phyloP scores from a whole-genome alignment of 2,797 vertebrate species.

The Sebastes vulpes region DNA sequence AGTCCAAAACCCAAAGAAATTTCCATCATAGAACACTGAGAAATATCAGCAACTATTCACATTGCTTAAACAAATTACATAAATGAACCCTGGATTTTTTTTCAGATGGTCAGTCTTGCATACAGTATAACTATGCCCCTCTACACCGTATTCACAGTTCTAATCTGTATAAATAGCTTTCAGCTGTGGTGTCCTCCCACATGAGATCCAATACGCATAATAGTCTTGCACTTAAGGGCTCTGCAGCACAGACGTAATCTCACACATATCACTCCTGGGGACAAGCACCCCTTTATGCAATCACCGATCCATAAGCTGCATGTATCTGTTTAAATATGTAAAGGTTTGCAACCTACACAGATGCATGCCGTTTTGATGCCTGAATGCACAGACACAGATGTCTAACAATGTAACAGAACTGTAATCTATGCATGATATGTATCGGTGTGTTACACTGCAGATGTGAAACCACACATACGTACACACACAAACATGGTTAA shows the following conservation, averaged over 20 bases:
- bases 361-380: not conserved
- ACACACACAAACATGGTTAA: not conserved
- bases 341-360: not conserved
- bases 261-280: conserved; percentile 55
- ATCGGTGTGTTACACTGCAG: not conserved
- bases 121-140: not conserved
- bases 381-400: not conserved
- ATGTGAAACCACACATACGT: not conserved
- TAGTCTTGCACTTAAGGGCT: conserved; percentile 59
- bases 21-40: too few species aligned
- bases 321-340: conserved; percentile 21
- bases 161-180: conserved; percentile 69
- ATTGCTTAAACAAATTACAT: not conserved
- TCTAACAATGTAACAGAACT: not conserved
- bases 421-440: not conserved
- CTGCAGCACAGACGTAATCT: conserved; percentile 67
- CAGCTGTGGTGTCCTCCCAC: conserved; percentile 48
- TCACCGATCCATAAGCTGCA: conserved; percentile 35
- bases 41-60: not conserved
- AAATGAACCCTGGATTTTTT: not conserved
- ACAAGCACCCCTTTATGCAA: conserved; percentile 46
- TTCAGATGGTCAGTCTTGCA: not conserved
- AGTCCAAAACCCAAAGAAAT: not conserved
- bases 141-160: conserved; percentile 51
- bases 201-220: conserved; percentile 50